Conservation (phyloP, 2,113 vertebrate species). For the Piprites chloris region DNA sequence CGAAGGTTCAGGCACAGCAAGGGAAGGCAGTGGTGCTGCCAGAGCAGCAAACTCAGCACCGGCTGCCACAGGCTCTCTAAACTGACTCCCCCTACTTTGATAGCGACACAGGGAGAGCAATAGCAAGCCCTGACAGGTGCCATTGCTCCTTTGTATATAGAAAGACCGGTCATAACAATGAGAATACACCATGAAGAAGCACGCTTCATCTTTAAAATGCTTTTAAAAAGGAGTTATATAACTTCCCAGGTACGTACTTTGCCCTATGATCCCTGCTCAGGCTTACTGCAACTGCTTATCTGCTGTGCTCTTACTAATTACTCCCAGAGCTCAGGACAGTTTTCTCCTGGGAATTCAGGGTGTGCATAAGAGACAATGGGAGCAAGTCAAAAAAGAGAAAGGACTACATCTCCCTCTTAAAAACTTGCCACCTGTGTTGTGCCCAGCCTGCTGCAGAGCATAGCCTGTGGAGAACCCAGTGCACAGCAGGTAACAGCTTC, state of each 20-base stretch:
- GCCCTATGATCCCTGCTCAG: neutral
- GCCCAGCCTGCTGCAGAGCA: neutral
- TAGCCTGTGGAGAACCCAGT: neutral
- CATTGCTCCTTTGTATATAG: neutral
- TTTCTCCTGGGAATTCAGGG: neutral
- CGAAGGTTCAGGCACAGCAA: neutral
- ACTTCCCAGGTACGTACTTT: neutral
- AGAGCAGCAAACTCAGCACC: neutral
- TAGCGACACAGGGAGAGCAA: accelerated
- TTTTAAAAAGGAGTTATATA: neutral
- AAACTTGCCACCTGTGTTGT: neutral
- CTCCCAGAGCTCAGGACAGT: neutral
- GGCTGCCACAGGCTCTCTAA: neutral
- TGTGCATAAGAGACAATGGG: neutral
- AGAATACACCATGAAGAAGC: neutral
- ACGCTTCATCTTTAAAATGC: neutral
- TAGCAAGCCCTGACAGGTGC: neutral
- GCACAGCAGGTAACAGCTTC: neutral
- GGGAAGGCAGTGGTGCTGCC: neutral
- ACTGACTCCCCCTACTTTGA: neutral
- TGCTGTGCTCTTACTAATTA: neutral
- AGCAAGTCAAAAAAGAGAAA: neutral
- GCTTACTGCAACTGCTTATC: neutral
- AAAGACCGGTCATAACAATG: neutral
- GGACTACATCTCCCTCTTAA: neutral